Percentiles rank a stretch among this genome's conserved stretches.
phyloP scores from a whole-genome alignment of 1,140 invertebrate species.

The Nebria ingens region DNA sequence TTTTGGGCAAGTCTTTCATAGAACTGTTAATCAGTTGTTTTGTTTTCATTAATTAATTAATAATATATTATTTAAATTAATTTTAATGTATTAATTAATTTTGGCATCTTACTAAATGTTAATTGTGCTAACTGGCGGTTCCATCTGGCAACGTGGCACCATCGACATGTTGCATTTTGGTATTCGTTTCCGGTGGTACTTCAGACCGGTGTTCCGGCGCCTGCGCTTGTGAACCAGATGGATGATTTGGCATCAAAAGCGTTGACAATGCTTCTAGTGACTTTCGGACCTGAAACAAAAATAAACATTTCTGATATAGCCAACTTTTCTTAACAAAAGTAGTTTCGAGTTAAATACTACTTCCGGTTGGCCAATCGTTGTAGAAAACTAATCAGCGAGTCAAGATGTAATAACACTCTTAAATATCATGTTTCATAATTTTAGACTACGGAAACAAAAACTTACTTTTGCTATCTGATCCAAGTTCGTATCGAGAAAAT shows the following conservation, averaged over 20 bases:
- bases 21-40: background rate
- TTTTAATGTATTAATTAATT: too few species aligned
- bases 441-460: background rate
- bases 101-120: background rate
- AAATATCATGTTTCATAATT: too few species aligned
- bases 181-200: conserved; percentile 3
- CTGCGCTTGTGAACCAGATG: conserved; percentile 7
- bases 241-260: conserved; percentile 34
- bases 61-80: too few species aligned
- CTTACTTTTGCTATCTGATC: conserved; percentile 50
- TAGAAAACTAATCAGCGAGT: too few species aligned
- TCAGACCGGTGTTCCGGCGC: background rate
- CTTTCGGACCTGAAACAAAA: conserved; percentile 43
- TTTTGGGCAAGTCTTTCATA: background rate
- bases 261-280: conserved; percentile 48
- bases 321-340: conserved; percentile 2
- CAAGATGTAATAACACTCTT: too few species aligned
- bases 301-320: conserved; percentile 10
- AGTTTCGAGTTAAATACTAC: too few species aligned
- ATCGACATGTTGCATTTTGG: background rate
- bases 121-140: background rate
- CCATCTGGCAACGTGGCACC: background rate
- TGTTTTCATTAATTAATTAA: too few species aligned
- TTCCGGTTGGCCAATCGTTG: too few species aligned
- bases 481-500: conserved; percentile 48